phyloP scores from a whole-genome alignment of 2,888 invertebrate genomes.

The Nebria salina region DNA sequence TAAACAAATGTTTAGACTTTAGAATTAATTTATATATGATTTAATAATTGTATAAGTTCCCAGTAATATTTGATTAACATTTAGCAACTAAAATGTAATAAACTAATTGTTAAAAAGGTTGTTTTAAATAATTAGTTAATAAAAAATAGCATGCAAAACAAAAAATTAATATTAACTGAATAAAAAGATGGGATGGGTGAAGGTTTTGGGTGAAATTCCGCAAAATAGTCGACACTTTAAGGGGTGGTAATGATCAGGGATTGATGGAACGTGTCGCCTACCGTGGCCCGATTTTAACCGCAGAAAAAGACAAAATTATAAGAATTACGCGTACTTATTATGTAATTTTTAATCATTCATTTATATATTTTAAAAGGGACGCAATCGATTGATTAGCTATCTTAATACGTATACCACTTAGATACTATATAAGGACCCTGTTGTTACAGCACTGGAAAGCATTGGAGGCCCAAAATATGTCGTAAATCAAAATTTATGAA shows the following conservation, averaged over 20 bases:
- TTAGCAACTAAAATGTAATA: slow-evolving; percentile 51
- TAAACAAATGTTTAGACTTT: not conserved
- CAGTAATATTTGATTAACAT: not conserved
- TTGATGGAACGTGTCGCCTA: slow-evolving; percentile 28
- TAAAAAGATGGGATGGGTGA: slow-evolving; percentile 34
- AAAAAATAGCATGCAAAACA: slow-evolving; percentile 46
- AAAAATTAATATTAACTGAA: slow-evolving; percentile 38
- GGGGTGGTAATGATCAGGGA: slow-evolving; percentile 9
- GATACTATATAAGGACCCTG: not conserved
- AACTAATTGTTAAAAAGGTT: slow-evolving; percentile 41
- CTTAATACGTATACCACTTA: no score
- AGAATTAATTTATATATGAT: not conserved
- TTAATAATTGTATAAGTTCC: not conserved
- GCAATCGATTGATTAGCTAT: no score
- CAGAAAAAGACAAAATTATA: not conserved
- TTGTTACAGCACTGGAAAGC: not conserved
- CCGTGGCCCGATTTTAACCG: not conserved
- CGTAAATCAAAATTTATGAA: no score
- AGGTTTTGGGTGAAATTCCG: slow-evolving; percentile 15
- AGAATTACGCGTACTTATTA: not conserved
- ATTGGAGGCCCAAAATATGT: not conserved
- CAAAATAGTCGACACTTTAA: slow-evolving; percentile 25
- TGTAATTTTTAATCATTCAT: not conserved
- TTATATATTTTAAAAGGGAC: not conserved
- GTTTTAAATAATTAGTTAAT: slow-evolving; percentile 38